These are phyloP conservation scores for Gymnoscopelus braueri DNA, from an alignment of 2,797 vertebrate species.

Conservation along the genomic window DNA sequence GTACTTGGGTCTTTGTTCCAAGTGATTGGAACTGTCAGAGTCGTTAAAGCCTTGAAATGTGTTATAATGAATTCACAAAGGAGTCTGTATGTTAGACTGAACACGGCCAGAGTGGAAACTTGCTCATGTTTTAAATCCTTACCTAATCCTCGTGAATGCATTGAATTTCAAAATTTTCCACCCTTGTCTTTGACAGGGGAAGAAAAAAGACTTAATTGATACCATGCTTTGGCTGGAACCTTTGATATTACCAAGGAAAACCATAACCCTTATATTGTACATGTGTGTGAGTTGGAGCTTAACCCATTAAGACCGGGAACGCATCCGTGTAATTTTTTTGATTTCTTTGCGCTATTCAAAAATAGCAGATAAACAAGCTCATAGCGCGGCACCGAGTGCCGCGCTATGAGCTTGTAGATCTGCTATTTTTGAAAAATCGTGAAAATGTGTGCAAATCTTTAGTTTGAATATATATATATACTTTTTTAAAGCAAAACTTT, in stretches of 20 bases:
- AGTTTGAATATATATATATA: no score
- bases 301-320: no score
- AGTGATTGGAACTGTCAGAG: conserved; percentile 46
- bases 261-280: conserved; percentile 32
- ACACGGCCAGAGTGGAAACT: conserved; percentile 41
- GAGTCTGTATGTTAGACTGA: conserved; percentile 16
- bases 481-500: no score
- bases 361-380: no score
- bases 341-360: no score
- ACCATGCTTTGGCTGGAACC: conserved; percentile 33
- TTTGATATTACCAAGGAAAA: conserved; percentile 26
- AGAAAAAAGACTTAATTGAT: conserved; percentile 36
- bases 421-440: no score
- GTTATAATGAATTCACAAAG: conserved; percentile 39
- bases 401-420: no score
- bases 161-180: conserved; percentile 47
- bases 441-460: no score
- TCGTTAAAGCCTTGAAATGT: conserved; percentile 19
- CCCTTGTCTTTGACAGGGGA: conserved; percentile 27
- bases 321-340: no score
- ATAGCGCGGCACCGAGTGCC: no score
- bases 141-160: conserved; percentile 26
- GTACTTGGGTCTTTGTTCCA: conserved; percentile 34
- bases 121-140: conserved; percentile 20
- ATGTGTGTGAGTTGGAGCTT: conserved; percentile 38